phyloP scores from a whole-genome alignment of 1,140 invertebrate genomes.

The Myzus persicae region DNA sequence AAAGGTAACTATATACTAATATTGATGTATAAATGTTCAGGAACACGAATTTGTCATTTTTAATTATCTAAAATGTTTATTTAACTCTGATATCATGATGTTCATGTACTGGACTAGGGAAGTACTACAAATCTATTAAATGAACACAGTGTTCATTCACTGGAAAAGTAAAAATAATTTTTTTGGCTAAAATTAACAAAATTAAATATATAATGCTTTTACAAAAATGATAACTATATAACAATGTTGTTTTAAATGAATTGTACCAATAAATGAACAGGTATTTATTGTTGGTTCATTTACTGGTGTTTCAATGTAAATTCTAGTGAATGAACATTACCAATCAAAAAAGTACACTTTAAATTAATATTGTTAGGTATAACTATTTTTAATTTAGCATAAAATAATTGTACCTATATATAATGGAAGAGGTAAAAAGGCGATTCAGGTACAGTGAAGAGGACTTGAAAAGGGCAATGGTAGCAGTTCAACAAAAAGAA shows the following conservation, averaged over 20 bases:
- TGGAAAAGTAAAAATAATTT: neutral
- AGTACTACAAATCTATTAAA: neutral
- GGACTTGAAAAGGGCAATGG: neutral
- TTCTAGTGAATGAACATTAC: conserved; percentile 6
- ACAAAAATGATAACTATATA: neutral
- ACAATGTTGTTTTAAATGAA: neutral
- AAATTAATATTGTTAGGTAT: neutral
- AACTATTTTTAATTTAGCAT: neutral
- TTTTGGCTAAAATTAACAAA: neutral
- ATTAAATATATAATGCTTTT: neutral
- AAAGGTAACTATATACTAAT: neutral
- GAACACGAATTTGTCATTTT: neutral
- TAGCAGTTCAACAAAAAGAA: neutral
- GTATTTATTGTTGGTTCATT: neutral
- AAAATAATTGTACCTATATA: neutral
- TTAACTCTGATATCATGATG: neutral
- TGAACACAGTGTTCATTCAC: neutral
- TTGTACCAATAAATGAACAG: neutral
- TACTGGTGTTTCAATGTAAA: neutral
- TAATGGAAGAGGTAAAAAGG: neutral
- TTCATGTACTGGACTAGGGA: neutral
- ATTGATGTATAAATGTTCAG: neutral
- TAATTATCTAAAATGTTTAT: neutral
- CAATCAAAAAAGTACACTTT: neutral
- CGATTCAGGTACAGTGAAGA: neutral